Conservation (phyloP, 2,797 vertebrate species). For the Gymnothorax javanicus region DNA sequence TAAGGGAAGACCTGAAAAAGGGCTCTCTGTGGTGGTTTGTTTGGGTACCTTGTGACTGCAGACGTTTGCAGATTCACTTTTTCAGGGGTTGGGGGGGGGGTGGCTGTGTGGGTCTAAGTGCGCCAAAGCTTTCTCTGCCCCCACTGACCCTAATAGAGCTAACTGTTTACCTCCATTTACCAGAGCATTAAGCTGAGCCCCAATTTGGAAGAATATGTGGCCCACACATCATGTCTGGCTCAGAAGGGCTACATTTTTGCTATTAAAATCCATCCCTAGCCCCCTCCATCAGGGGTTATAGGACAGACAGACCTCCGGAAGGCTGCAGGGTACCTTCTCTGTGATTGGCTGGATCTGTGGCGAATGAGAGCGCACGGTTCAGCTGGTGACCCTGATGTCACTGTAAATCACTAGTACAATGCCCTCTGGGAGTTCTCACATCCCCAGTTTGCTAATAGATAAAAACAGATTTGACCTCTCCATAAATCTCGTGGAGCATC, state of each 20-base stretch:
- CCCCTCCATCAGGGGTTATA: constrained; percentile 42
- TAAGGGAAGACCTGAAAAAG: neutral
- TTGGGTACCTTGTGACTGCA: neutral
- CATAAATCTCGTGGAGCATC: constrained; percentile 24
- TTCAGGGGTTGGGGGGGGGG: neutral
- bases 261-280: constrained; percentile 49
- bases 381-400: constrained; percentile 18
- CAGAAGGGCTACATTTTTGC: constrained; percentile 28
- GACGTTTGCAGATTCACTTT: neutral
- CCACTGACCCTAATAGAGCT: neutral
- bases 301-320: constrained; percentile 35
- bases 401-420: constrained; percentile 35
- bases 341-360: constrained; percentile 11
- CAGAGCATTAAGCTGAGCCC: constrained; percentile 56
- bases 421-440: constrained; percentile 25
- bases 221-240: neutral
- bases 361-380: neutral
- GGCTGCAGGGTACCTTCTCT: constrained; percentile 20
- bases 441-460: constrained; percentile 20
- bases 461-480: constrained; percentile 33
- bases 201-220: constrained; percentile 38
- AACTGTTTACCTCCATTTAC: neutral
- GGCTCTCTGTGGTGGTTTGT: neutral
- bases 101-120: neutral
- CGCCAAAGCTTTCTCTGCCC: neutral